Evolutionary conservation across 2,797 vertebrate genomes (phyloP), one percentile per base, ranked within the genome.

Genomic region (Enteromius paludinosus): DNA sequence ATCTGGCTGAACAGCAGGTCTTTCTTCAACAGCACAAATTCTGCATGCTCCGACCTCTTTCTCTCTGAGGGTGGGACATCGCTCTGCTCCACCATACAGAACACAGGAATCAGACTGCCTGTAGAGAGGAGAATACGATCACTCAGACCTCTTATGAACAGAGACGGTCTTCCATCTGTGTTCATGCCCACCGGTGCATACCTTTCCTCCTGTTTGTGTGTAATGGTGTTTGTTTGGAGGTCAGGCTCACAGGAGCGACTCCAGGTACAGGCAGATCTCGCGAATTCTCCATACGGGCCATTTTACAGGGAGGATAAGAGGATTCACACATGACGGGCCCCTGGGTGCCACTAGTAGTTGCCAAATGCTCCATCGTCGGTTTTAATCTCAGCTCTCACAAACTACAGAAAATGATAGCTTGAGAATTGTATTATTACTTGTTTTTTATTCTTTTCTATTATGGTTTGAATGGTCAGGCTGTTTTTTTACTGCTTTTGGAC

Each of bases 1-100:
- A 98, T 95, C 91, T 98, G 97, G 93, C 97, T 98, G 90, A 98
- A 98, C 89, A 98, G 95, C 94, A 98, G 95, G 90, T 98, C 97
- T 92, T 96, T 96, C 85, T 97, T 96, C 90, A 98, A 95, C 93
- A 98, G 90, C 88, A 98, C 97, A 91, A 98, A 98, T 90, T 98
- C 97, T 15, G 97, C 96, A 85, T 98, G 97, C 79, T 98, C 97
- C 89, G 97, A 96, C 90, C 93, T 96, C 89, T 92, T 96, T 88
- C 97, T 96, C 54, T 85, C 89, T 82, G 98, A 97, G 89, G 93
- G 93, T 87, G 93, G 92, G 85, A 91, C 96, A 93, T 98, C 96
- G 89, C 94, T 95, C 94, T 97, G 97, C 93, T 98, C 97, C 87
- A 98, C 97, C 89, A 98, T 96, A 84, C 97, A 98, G 94, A 98